Evolutionary conservation across 1,140 invertebrate genomes (phyloP).

Genomic region (Amyelois transitella): DNA sequence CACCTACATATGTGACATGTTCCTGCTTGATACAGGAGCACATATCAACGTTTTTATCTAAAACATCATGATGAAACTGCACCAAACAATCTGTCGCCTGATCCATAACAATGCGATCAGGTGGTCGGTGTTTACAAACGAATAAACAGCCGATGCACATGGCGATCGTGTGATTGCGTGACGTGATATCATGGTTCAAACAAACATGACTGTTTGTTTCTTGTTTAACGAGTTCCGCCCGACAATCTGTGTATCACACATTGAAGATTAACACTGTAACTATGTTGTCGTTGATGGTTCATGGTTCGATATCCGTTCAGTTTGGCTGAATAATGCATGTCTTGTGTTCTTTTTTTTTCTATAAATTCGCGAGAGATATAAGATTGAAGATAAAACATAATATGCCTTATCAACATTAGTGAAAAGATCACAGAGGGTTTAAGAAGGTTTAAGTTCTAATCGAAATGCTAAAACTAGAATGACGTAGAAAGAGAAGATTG

Average conservation of each 20-base stretch:
- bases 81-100: background rate
- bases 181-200: conserved; percentile 1
- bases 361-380: too few relatives aligned
- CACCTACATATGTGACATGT: too few relatives aligned
- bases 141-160: conserved; percentile 2
- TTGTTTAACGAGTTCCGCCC: background rate
- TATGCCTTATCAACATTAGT: too few relatives aligned
- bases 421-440: too few relatives aligned
- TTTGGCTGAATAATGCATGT: too few relatives aligned
- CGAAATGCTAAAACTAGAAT: too few relatives aligned
- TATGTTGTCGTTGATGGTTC: too few relatives aligned
- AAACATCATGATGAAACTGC: background rate
- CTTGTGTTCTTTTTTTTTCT: too few relatives aligned
- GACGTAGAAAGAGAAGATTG: too few relatives aligned
- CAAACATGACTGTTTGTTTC: conserved; percentile 3
- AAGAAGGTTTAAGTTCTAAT: too few relatives aligned
- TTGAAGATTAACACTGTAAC: background rate
- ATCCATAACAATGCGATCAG: conserved; percentile 2
- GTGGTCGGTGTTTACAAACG: conserved; percentile 1
- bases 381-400: too few relatives aligned
- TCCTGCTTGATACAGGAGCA: background rate
- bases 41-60: background rate
- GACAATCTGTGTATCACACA: background rate
- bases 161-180: background rate
- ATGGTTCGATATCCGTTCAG: too few relatives aligned